Base-by-base conservation (phyloP, 37 sponge, comb jelly and placozoan species). In the Oscarella lobularis region DNA sequence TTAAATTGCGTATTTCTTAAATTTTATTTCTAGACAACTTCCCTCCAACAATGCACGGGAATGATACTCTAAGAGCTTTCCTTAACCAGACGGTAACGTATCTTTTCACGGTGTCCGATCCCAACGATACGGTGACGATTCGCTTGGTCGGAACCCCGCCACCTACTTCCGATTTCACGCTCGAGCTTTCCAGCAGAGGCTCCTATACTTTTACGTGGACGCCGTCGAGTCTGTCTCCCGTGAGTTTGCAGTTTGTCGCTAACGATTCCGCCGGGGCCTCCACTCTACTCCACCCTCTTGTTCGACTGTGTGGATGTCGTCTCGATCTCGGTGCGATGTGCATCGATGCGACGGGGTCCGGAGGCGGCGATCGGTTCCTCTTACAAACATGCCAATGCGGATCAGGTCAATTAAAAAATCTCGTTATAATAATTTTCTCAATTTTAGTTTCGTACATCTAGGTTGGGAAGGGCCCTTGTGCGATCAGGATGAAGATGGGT, bases 401-500 rank as follows among this genome's bases (percentile, higher is more conserved):
- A 48, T 48, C 60, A 27, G 60, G 60, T 48, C 9, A 20, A 20
- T 20, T 48, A n/a, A n/a, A n/a, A n/a, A n/a, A n/a, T n/a, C n/a
- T n/a, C n/a, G n/a, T n/a, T n/a, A n/a, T n/a, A n/a, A n/a, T n/a
- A n/a, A n/a, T n/a, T n/a, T n/a, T n/a, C n/a, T n/a, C n/a, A n/a
- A n/a, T n/a, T n/a, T n/a, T n/a, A 36, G 31, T 3, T 2, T 72
- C 40, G 0, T 1, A 37, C 27, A 27, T 36, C 38, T 40, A 85
- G 86, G 73, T n/a, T 85, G 68, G 66, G 75, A 40, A 34, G 86
- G 86, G 1, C 9, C 32, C n/a, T 81, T 60, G 68, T 86, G 87
- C 79, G 72, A 82, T 37, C 14, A 54, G 1, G 87, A 86, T 73
- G 65, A 72, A 14, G 78, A 87, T 84, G 88, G 84, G 1, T 87